A percentile compares a stretch with the other conserved stretches of the same genome.
phyloP scores from a whole-genome alignment of 2,797 vertebrate genomes.

The Siniperca undulata region DNA sequence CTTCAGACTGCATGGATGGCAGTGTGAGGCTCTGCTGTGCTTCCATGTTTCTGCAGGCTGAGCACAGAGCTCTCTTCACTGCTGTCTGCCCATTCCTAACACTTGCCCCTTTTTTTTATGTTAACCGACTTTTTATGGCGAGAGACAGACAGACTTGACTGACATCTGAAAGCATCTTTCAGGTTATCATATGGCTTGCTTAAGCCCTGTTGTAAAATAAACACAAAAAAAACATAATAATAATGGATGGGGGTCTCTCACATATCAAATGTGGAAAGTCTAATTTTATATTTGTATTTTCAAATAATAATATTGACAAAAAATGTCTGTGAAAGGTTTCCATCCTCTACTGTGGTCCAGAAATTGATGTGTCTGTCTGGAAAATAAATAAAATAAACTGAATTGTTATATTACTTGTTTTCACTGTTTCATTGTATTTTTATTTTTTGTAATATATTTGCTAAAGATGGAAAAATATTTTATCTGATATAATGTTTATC shows the following conservation, averaged over 20 bases:
- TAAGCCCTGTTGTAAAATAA: conserved; percentile 97
- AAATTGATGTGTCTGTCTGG: conserved; percentile 99
- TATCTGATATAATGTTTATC: conserved; percentile 22
- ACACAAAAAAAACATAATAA: conserved; percentile 81
- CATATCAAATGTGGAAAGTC: conserved; percentile 99
- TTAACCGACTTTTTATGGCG: conserved; percentile 86
- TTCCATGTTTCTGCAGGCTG: conserved; percentile 69
- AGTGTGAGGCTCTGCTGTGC: conserved; percentile 71
- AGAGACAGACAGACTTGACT: conserved; percentile 86
- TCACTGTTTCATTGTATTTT: conserved; percentile 69
- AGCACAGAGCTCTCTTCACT: conserved; percentile 67
- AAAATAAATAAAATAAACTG: conserved; percentile 95
- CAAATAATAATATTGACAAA: conserved; percentile 92
- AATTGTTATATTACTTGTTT: conserved; percentile 87
- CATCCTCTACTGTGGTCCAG: conserved; percentile 99
- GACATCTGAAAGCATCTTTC: conserved; percentile 95
- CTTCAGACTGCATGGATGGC: conserved; percentile 71
- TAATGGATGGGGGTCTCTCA: conserved; percentile 97
- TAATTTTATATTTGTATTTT: conserved; percentile 99
- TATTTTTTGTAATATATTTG: conserved; percentile 31
- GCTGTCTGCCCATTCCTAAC: conserved; percentile 84
- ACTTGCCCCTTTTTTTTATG: conserved; percentile 85
- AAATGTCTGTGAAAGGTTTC: conserved; percentile 99
- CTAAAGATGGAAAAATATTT: neutral
- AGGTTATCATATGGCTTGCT: conserved; percentile 98